Evolutionary conservation across 2,888 invertebrate genomes (phyloP), one percentile per base, ranked within the genome.

Genomic region (Apodemia zela): DNA sequence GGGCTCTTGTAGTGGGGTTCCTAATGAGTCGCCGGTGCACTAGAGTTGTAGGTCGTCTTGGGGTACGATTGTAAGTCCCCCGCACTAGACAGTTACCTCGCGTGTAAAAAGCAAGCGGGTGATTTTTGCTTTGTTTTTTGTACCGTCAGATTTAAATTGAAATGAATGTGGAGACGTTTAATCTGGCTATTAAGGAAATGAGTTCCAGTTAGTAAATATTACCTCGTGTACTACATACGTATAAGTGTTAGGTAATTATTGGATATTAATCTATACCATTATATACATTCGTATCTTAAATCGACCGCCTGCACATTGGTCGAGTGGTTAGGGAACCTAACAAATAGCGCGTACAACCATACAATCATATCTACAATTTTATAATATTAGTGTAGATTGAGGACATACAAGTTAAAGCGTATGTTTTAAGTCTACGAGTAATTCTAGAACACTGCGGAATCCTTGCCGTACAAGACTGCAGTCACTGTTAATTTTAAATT

Each of bases 1-100:
- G 80, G 83, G 81, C 76, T 82, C 86, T 85, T 82, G 75, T 75
- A 77, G 71, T 81, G 80, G 76, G 81, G 83, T 78, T 83, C 82
- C 88, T 91, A 91, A 91, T 91, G 90, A 91, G 90, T 89, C 82
- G 87, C 88, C 85, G 78, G 89, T 83, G 89, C 88, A 90, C 90
- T 89, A 89, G 87, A 90, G 85, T 79, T 89, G 87, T 89, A 90
- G 90, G 90, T 90, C 89, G 78, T 75, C 76, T 75, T 72, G 84
- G 80, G 84, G 61, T 82, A 86, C 87, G 82, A 84, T 86, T 78
- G 73, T 77, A 79, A 80, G 77, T 80, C 85, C 78, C 82, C 75
- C 73, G 75, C 81, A 81, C 87, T 89, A 80, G 78, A 85, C 74
- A 75, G 78, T 80, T 82, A 77, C 80, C 76, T 82, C 81, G 78